Evolutionary conservation across 2,888 invertebrate species (phyloP), one percentile per base, ranked within the genome.

Genomic region (Cyaniris semiargus): DNA sequence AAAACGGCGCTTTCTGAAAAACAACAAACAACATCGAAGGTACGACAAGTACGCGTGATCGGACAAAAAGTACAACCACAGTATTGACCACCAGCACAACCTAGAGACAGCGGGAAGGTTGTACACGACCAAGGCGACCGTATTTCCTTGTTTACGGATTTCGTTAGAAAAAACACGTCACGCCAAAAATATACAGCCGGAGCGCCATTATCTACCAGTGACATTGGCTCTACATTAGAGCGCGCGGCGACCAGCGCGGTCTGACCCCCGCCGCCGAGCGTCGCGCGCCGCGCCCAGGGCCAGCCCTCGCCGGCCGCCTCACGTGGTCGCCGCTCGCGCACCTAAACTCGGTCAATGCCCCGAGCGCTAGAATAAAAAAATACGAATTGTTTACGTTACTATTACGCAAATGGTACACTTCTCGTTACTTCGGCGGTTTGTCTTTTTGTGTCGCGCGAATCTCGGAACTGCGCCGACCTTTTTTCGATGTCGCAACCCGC

Each of bases 311-410:
- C 85, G 85, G 90, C 85, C 92, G 86, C 91, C 93, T 93, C 93
- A 93, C 93, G 93, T 93, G 93, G 92, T 84, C 89, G 86, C 81
- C 91, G 90, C 90, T 86, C 89, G 91, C 91, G 92, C 92, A 91
- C 88, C 88, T 93, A 90, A 93, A 90, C 86, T 91, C 93, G 93
- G 93, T 93, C 93, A 93, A 93, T 93, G 93, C 93, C 91, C 93
- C 90, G 90, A 84, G 89, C 89, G 90, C 91, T 93, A 92, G 93
- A 92, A 92, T 93, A 90, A 93, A 93, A 90, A 92, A 89, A 90
- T 85, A 89, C 88, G 88, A 89, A 89, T 90, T 93, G 91, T 91
- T 91, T 92, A 92, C 91, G 89, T 86, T 87, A 83, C 84, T 84
- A 87, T 92, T 93, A 93, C 93, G 93, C 92, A 92, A 92, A 91